These are phyloP conservation scores for Ischnura elegans DNA, from an alignment of 2,888 invertebrate genomes.

Conservation along the genomic window DNA sequence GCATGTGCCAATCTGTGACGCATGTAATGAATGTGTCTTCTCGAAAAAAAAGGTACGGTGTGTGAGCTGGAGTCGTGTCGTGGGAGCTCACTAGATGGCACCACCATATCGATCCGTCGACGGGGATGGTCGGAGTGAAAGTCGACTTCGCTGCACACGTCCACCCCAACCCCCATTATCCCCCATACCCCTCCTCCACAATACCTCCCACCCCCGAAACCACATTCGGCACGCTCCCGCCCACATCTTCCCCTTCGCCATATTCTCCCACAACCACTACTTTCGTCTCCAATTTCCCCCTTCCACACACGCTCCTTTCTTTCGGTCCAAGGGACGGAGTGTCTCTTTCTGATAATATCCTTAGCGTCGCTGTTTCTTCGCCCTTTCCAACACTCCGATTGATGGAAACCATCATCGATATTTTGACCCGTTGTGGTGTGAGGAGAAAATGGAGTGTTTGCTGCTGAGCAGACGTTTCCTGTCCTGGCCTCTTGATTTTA, in stretches of 20 bases:
- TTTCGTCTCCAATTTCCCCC: background rate
- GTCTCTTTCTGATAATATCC: slow-evolving; percentile 58
- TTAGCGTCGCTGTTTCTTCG: slow-evolving; percentile 46
- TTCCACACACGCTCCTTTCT: background rate
- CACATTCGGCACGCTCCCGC: background rate
- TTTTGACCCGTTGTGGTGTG: too few species aligned
- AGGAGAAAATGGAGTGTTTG: too few species aligned
- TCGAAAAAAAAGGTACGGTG: background rate
- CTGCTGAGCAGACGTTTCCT: too few species aligned
- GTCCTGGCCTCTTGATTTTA: too few species aligned
- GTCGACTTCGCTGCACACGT: background rate
- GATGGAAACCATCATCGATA: too few species aligned
- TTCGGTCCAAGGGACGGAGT: slow-evolving; percentile 39
- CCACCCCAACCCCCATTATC: background rate
- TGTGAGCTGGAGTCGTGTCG: background rate
- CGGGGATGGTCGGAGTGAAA: slow-evolving; percentile 43
- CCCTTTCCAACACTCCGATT: too few species aligned
- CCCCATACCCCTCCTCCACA: background rate
- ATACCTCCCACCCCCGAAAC: background rate
- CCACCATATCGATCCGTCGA: slow-evolving; percentile 55
- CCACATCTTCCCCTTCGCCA: background rate
- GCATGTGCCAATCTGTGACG: too few species aligned
- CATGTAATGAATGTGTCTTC: too few species aligned
- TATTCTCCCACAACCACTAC: background rate
- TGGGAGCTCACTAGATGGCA: slow-evolving; percentile 47